Percentiles rank a stretch among this genome's conserved stretches.
phyloP scores from a whole-genome alignment of 2,113 vertebrate genomes.

The Scophthalmus maximus region DNA sequence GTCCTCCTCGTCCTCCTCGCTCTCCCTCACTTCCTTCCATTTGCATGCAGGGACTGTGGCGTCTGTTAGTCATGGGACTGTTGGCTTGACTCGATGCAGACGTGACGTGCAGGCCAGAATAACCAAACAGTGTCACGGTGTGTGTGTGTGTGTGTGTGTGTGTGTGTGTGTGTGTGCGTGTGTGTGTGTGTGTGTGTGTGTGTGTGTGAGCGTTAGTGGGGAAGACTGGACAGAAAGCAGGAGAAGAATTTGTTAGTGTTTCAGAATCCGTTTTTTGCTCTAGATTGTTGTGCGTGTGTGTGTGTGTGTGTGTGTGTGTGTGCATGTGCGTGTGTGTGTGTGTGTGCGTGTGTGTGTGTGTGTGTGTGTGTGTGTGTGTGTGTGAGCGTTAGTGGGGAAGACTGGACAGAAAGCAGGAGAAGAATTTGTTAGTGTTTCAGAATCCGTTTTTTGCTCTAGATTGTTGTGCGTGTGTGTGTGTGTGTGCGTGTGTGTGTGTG shows the following conservation, averaged over 20 bases:
- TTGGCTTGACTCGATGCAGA: conserved; percentile 9
- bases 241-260: not conserved
- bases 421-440: no score
- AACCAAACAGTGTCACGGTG: conserved; percentile 14
- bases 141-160: not conserved
- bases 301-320: not conserved
- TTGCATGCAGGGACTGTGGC: conserved; percentile 6
- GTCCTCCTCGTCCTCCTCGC: not conserved
- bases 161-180: not conserved
- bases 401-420: no score
- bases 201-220: not conserved
- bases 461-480: not conserved
- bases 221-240: not conserved
- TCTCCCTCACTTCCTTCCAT: not conserved
- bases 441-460: not conserved
- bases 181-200: not conserved
- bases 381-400: no score
- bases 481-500: not conserved
- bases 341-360: no score
- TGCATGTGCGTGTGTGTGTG: no score
- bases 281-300: not conserved
- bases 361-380: no score
- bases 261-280: not conserved
- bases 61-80: conserved; percentile 3
- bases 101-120: conserved; percentile 19